Base-by-base conservation (phyloP, 2,888 invertebrate species). In the Dasypogon diadema region DNA sequence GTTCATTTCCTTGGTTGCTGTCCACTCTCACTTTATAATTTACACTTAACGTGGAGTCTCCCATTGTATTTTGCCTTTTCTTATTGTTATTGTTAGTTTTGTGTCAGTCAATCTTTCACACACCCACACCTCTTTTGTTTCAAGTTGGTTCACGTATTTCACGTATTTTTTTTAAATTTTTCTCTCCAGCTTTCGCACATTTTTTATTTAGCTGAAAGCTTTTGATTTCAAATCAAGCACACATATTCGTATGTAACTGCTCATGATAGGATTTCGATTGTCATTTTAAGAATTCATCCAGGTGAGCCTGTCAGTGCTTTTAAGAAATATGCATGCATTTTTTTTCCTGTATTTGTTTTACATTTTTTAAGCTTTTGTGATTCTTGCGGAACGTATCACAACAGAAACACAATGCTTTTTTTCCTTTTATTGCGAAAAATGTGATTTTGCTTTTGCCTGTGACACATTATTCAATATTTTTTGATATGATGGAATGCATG, bases 141-240 rank as follows among this genome's bases (percentile, higher is more conserved):
- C 16, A 37, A 4, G 14, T n/a, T 65, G 42, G 12, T 34, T 60
- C 18, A 60, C 21, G 37, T 42, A 12, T 58, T 24, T 60, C 21
- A 21, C 26, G 22, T 48, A 18, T 46, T 6, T 48, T 21, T 70
- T 30, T 54, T 30, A 18, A n/a, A 18, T 16, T 5, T 54, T 70
- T 37, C 37, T 54, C 18, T 54, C 16, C 54, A 54, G 70, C 54
- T 70, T 70, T 54, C 54, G 70, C 54, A 70, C 54, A 51, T 8
- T 16, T 70, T 70, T 70, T 54, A n/a, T 70, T 70, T 54, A 37
- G 70, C 54, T 70, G 34, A 54, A 54, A 51, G 21, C 18, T 54
- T 70, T 70, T 70, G 70, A 54, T 70, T 70, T 54, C 8, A 54
- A 12, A 65, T 14, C 14, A 51, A 12, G 2, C 14, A 34, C 51